Base-by-base conservation (phyloP, 2,888 invertebrate genomes). In the Allacma fusca region DNA sequence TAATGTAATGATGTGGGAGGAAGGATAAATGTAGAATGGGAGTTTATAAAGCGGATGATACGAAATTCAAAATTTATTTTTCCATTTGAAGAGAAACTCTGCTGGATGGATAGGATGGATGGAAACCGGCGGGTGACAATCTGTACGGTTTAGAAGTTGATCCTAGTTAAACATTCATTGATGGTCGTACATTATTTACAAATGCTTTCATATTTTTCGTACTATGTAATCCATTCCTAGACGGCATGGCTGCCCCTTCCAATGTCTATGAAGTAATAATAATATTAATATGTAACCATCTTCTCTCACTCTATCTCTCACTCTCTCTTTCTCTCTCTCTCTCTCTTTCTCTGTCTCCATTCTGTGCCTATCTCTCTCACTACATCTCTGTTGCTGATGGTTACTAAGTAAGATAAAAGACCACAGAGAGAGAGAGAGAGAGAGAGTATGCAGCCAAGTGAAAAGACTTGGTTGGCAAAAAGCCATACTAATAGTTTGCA, bases 31-130 rank as follows among this genome's bases (percentile, higher is more conserved):
- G 13, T 23, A 62, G 21, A 62, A 50, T 34, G 57, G 57, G 57
- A 9, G 62, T 12, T 1, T 9, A 16, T 62, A 26, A 62, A 62
- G 62, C 26, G 24, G 24, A 16, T 62, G n/a, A n/a, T 50, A 50
- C 9, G 62, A 24, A 62, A 62, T 62, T 62, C 62, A 62, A 62
- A 62, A 62, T 62, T 62, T 62, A 62, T 62, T 62, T 62, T 62
- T 62, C 62, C 62, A 62, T 62, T 62, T 62, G 62, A 62, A 62
- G 62, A 16, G 23, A 12, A 23, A 9, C 5, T 4, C 19, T 9
- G 16, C 57, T 57, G 57, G 19, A 57, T 21, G 57, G 57, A 62
- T 12, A 23, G 5, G 62, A 24, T 2, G 62, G 16, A n/a, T 12
- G 2, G 50, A 9, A 16, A 5, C 19, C 19, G n/a, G 50, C 5